Evolutionary conservation across 2,797 vertebrate genomes (phyloP).

Genomic region (Columba guinea): DNA sequence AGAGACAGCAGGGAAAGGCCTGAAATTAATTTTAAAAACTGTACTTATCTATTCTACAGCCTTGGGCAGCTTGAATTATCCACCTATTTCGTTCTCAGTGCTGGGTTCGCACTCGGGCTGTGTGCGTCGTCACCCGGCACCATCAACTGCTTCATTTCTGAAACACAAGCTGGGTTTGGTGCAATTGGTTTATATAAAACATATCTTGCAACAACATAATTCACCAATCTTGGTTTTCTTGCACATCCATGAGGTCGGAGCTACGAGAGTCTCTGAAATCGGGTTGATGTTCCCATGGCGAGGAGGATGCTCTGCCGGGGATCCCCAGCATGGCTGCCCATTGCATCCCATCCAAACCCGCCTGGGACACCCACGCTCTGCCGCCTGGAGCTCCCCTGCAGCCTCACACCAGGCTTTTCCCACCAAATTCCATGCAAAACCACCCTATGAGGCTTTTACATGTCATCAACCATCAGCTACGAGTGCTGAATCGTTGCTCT

Average conservation of each 20-base stretch:
- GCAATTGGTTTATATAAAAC: neutral
- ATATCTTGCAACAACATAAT: neutral
- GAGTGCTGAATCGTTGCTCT: neutral
- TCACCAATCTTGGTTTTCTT: neutral
- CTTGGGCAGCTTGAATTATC: neutral
- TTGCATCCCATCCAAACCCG: neutral
- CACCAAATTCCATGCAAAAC: neutral
- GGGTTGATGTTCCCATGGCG: neutral
- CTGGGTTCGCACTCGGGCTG: neutral
- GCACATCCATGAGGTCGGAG: neutral
- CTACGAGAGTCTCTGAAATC: neutral
- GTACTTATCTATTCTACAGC: neutral
- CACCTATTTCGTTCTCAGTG: neutral
- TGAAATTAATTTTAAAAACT: neutral
- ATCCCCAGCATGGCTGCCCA: neutral
- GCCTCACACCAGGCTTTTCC: neutral
- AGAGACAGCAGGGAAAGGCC: neutral
- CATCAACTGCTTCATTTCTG: neutral
- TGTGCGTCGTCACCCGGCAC: neutral
- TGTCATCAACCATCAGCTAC: fast-evolving
- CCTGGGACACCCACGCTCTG: neutral
- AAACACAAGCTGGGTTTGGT: no score
- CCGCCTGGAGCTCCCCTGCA: neutral
- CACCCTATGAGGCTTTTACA: fast-evolving
- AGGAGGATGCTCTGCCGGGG: neutral